phyloP scores from a whole-genome alignment of 2,113 vertebrate species.

The Plecotus auritus region DNA sequence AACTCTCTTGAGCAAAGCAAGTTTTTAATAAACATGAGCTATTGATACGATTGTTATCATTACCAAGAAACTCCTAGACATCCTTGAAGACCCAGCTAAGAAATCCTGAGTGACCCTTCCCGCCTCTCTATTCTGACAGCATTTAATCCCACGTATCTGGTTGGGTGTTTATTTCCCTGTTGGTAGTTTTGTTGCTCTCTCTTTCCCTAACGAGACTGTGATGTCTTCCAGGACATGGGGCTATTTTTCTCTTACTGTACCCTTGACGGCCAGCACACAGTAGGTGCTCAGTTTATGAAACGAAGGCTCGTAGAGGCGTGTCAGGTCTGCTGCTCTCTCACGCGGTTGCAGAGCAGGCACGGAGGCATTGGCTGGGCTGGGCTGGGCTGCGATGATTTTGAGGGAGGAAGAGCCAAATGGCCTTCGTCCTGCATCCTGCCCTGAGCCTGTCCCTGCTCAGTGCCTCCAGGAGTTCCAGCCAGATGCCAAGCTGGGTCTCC shows the following conservation, averaged over 20 bases:
- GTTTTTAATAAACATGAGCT: neutral
- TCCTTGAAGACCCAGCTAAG: neutral
- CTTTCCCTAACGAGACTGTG: neutral
- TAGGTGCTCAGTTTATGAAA: neutral
- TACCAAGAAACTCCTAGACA: neutral
- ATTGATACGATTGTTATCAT: too few relatives aligned
- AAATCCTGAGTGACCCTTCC: neutral
- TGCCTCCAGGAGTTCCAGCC: neutral
- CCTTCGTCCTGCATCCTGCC: neutral
- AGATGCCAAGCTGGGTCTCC: neutral
- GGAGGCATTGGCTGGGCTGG: neutral
- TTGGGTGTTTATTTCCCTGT: neutral
- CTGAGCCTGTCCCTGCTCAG: neutral
- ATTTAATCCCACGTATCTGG: neutral
- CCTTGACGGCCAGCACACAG: neutral
- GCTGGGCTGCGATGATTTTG: neutral
- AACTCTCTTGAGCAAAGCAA: neutral
- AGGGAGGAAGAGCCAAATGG: neutral
- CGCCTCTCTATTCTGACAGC: neutral
- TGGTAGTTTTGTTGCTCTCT: neutral
- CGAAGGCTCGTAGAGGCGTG: neutral
- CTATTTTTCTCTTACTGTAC: neutral
- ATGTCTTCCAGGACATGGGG: neutral
- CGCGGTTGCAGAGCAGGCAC: neutral
- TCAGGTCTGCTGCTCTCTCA: neutral